Evolutionary conservation across 2,888 invertebrate genomes (phyloP).

Genomic region (Clivina fossor): DNA sequence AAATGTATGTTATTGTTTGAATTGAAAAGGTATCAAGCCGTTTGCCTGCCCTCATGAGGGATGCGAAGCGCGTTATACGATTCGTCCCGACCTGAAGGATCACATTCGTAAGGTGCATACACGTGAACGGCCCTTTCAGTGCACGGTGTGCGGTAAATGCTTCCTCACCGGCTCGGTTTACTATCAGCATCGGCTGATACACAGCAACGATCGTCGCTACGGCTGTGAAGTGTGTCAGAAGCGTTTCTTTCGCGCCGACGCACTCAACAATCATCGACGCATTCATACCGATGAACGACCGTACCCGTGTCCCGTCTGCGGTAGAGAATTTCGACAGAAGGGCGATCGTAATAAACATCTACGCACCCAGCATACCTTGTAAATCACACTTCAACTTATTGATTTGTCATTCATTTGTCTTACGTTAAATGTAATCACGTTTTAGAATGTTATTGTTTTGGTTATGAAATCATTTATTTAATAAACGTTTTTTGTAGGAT

Average conservation of each 20-base stretch:
- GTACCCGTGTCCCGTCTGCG: slow-evolving; percentile 58
- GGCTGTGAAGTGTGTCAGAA: slow-evolving; percentile 62
- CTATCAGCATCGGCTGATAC: slow-evolving; percentile 64
- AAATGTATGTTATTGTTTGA: too few relatives aligned
- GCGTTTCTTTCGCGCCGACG: slow-evolving; percentile 65
- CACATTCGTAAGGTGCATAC: slow-evolving; percentile 66
- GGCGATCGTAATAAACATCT: slow-evolving; percentile 62
- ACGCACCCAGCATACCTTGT: slow-evolving; percentile 55
- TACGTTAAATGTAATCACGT: too few relatives aligned
- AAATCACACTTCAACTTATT: too few relatives aligned
- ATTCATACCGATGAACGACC: slow-evolving; percentile 65
- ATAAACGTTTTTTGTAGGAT: too few relatives aligned
- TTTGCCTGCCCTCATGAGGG: slow-evolving; percentile 63
- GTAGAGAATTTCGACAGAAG: slow-evolving; percentile 58
- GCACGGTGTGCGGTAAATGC: slow-evolving; percentile 62
- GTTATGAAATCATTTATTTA: too few relatives aligned
- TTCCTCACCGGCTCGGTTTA: slow-evolving; percentile 66
- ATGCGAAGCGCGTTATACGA: slow-evolving; percentile 63
- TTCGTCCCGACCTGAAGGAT: slow-evolving; percentile 64
- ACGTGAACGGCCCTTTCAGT: slow-evolving; percentile 64
- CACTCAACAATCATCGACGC: slow-evolving; percentile 63
- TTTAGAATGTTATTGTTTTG: too few relatives aligned
- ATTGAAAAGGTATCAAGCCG: slow-evolving; percentile 59
- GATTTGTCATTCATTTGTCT: too few relatives aligned
- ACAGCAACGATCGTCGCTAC: slow-evolving; percentile 64